A percentile compares a stretch with the other conserved stretches of the same genome.
phyloP scores from a whole-genome alignment of 1,140 invertebrate genomes.

The Meloidogyne hapla region DNA sequence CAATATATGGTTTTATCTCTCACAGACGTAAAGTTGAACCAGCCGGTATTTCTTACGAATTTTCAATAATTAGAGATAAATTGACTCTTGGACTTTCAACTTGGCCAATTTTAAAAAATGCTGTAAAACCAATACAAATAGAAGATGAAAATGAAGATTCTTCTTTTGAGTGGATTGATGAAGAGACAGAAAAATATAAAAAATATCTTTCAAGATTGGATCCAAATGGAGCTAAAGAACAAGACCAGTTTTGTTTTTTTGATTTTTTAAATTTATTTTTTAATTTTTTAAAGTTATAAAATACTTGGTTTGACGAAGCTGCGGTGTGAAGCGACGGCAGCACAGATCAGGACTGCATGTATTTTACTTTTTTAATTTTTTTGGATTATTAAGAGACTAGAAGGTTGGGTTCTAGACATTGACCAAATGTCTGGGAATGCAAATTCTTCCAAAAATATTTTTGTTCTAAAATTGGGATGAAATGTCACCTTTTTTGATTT shows the following conservation, averaged over 20 bases:
- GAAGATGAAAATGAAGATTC: conserved; percentile 9
- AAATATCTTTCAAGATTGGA: conserved; percentile 47
- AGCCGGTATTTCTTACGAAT: conserved; percentile 53
- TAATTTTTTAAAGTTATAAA: conserved; percentile 29
- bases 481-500: no score
- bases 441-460: no score
- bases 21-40: conserved; percentile 39
- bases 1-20: conserved; percentile 39
- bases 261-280: conserved; percentile 3
- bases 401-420: no score
- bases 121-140: background rate
- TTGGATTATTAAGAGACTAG: no score
- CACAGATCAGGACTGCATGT: conserved; percentile 53
- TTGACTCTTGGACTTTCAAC: conserved; percentile 36
- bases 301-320: conserved; percentile 52
- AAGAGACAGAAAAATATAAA: conserved; percentile 42
- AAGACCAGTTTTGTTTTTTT: conserved; percentile 46
- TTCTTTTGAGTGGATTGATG: conserved; percentile 42
- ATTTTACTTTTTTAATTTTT: conserved; percentile 22
- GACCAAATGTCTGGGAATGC: no score
- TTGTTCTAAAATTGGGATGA: background rate
- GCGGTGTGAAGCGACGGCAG: conserved; percentile 42
- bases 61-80: conserved; percentile 35
- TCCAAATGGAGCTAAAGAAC: conserved; percentile 51
- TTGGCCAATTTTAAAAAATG: conserved; percentile 38